A percentile compares a stretch with the other conserved stretches of the same genome.
Conservation (phyloP, 2,888 invertebrate genomes). For the Dynastes maya region DNA sequence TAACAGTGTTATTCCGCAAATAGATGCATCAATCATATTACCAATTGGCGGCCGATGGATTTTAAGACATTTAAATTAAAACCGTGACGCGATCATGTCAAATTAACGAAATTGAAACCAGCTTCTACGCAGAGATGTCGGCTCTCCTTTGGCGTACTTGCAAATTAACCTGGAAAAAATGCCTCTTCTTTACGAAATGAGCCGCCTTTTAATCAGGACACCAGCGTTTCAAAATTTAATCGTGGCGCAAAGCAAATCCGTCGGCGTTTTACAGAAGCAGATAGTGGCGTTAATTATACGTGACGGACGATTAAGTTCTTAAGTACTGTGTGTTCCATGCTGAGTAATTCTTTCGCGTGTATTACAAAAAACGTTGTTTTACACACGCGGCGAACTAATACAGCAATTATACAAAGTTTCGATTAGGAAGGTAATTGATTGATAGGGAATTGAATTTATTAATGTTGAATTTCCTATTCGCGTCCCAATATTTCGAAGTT, state of each 20-base stretch:
- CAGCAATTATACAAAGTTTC: too few relatives aligned
- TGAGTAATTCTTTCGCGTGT: too few relatives aligned
- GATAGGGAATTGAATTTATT: too few relatives aligned
- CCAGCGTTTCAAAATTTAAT: conserved; percentile 15
- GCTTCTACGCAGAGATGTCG: background rate
- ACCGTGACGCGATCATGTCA: conserved; percentile 33
- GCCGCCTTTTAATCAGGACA: conserved; percentile 36
- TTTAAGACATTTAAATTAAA: conserved; percentile 38
- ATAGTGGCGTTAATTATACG: conserved; percentile 24
- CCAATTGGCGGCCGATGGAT: conserved; percentile 15
- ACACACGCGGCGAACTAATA: too few relatives aligned
- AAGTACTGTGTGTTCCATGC: background rate
- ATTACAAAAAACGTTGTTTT: too few relatives aligned
- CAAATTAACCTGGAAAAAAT: conserved; percentile 23
- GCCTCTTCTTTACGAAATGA: background rate
- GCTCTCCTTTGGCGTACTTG: conserved; percentile 7
- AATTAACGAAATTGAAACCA: conserved; percentile 34
- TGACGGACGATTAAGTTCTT: conserved; percentile 12
- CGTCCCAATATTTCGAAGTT: too few relatives aligned
- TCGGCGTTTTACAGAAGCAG: conserved; percentile 6
- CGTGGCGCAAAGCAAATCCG: conserved; percentile 19
- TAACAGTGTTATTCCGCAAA: background rate
- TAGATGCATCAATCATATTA: conserved; percentile 21
- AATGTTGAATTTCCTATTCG: too few relatives aligned
- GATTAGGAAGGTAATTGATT: too few relatives aligned